phyloP scores from a whole-genome alignment of 2,797 vertebrate genomes.

The Acestrorhynchus altus region DNA sequence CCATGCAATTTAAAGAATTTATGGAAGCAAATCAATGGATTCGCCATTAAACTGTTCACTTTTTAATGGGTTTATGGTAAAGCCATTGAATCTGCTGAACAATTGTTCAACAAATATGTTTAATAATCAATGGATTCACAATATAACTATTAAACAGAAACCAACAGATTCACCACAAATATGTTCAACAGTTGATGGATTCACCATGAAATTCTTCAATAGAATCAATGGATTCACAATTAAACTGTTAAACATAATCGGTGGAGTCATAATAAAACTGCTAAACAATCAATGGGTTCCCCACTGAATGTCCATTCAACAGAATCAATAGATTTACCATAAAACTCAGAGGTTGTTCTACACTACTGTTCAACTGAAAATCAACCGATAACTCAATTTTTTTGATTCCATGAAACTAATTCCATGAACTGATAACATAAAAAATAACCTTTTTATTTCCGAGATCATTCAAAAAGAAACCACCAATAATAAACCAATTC shows the following conservation, averaged over 20 bases:
- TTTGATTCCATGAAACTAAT: too few species aligned
- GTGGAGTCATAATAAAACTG: too few species aligned
- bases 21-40: too few species aligned
- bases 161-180: neutral
- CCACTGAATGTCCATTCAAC: neutral
- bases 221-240: neutral
- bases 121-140: neutral
- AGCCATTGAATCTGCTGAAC: too few species aligned
- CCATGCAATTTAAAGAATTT: too few species aligned
- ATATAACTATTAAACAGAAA: neutral
- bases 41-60: too few species aligned
- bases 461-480: neutral
- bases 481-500: neutral
- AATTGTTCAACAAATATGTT: too few species aligned
- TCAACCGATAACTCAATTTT: too few species aligned
- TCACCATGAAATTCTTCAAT: too few species aligned
- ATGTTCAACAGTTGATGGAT: neutral
- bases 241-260: too few species aligned
- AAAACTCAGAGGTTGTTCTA: neutral
- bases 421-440: too few species aligned
- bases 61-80: too few species aligned
- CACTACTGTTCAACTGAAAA: neutral
- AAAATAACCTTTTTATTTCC: neutral
- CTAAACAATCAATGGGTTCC: neutral
- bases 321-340: neutral